Evolutionary conservation across 1,140 invertebrate species (phyloP), one percentile per base, ranked within the genome.

Genomic region (Drosophila seguyi): DNA sequence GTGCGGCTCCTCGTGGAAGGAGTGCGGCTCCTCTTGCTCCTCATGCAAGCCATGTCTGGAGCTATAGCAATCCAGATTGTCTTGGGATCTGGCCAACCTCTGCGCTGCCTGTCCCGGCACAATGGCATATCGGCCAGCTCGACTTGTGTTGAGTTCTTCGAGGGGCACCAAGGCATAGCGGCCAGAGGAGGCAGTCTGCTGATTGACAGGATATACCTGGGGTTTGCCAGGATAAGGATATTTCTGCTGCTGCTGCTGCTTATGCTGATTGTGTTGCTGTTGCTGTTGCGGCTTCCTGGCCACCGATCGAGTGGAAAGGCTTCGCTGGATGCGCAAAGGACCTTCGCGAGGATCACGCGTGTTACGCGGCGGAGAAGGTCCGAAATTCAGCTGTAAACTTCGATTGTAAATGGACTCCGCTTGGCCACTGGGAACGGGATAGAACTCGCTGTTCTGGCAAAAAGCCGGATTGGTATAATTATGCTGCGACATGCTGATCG

Each of bases 401-500:
- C 91, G 80, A 67, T 92, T 92, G 66, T 92, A 92, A 18, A 92
- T 88, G 27, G 87, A 82, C 47, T 92, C 91, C 29, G 84, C 67
- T 41, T 65, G 61, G 34, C 48, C 62, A 27, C 72, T 68, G 75
- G 88, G 72, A 74, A 81, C 83, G 34, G 93, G 91, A 80, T 91
- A 92, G 48, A 94, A 95, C 83, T 97, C 96, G 81, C 96, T 96
- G 92, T 96, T 95, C 16, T 95, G 94, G 86, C 96, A 96, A 79
- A 97, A 96, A 0, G 96, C 96, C 16, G 96, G 96, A 81, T 97
- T 97, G 2, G 95, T 95, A 83, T 97, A 96, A 77, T 95, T 94
- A 62, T 94, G 94, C 13, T 88, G 79, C 22, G 92, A 93, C 92
- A 93, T 93, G 50, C 22, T 56, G 56, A 53, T 16, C 50, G 79